A percentile compares a stretch with the other conserved stretches of the same genome.
phyloP scores from a whole-genome alignment of 2,113 vertebrate genomes.

The Uria lomvia region DNA sequence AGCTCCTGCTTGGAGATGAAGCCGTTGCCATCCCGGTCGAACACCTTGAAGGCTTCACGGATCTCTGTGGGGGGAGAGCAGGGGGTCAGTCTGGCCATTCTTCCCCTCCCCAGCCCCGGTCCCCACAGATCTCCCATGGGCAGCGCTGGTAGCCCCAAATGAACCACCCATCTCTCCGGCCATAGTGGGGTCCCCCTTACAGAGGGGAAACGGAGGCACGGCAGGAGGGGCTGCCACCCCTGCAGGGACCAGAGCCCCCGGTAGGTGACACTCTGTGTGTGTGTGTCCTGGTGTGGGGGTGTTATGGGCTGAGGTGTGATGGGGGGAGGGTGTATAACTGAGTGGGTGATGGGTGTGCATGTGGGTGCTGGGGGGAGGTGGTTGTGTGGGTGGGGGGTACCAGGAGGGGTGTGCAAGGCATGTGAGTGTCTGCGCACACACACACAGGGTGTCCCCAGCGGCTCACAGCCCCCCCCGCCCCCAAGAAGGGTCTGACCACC shows the following conservation, averaged over 20 bases:
- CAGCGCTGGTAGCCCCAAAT: background rate
- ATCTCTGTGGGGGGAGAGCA: conserved; percentile 77
- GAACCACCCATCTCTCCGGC: accelerated
- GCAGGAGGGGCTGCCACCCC: background rate
- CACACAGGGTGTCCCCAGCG: background rate
- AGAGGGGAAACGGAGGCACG: background rate
- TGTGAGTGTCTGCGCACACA: background rate
- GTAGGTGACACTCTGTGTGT: background rate
- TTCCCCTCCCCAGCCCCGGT: accelerated
- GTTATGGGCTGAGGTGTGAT: background rate
- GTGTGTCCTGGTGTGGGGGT: background rate
- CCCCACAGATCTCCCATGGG: background rate
- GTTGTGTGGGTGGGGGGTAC: background rate
- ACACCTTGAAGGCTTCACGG: conserved; percentile 94
- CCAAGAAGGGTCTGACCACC: background rate
- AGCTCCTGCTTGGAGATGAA: conserved; percentile 98
- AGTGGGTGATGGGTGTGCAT: background rate
- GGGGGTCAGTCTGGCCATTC: background rate
- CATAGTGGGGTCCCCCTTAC: background rate
- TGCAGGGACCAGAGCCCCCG: background rate
- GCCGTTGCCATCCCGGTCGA: conserved; percentile 92
- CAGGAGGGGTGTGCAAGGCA: background rate
- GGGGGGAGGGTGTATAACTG: background rate
- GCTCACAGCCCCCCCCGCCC: background rate
- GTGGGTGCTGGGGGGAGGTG: background rate